Conservation (phyloP, 2,888 invertebrate genomes). For the Euzophera pinguis region DNA sequence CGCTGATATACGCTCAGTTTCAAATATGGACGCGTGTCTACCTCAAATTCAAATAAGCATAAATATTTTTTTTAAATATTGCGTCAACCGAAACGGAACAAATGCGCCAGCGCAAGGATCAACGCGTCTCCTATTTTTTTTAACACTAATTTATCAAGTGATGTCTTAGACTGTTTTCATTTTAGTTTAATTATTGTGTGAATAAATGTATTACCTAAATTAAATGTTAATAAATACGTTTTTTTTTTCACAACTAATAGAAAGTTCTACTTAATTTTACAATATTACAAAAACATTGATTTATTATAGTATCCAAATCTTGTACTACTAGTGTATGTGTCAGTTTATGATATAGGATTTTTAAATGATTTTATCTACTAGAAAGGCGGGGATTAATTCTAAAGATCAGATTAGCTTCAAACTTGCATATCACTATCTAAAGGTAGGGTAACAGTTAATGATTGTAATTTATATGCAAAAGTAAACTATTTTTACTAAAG, state of each 20-base stretch:
- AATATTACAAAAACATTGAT: slow-evolving; percentile 5
- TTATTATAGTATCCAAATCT: background rate
- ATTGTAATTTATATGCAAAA: slow-evolving; percentile 15
- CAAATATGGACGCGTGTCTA: background rate
- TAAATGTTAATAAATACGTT: slow-evolving; percentile 13
- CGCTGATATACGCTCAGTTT: slow-evolving; percentile 7
- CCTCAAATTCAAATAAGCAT: background rate
- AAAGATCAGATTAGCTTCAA: slow-evolving; percentile 52
- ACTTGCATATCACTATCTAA: slow-evolving; percentile 33
- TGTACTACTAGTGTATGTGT: slow-evolving; percentile 15
- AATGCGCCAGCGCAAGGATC: slow-evolving; percentile 13
- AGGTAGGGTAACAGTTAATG: slow-evolving; percentile 22
- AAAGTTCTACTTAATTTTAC: slow-evolving; percentile 15
- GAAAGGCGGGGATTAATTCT: slow-evolving; percentile 36
- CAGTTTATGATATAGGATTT: background rate
- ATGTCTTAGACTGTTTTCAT: background rate
- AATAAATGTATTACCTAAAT: slow-evolving; percentile 14
- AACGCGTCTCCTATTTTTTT: background rate
- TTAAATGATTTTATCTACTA: slow-evolving; percentile 27
- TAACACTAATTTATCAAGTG: background rate
- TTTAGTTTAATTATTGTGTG: slow-evolving; percentile 1
- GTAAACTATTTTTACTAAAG: slow-evolving; percentile 20
- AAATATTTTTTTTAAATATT: slow-evolving; percentile 1
- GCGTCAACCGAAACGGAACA: slow-evolving; percentile 8
- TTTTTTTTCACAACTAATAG: slow-evolving; percentile 10